Evolutionary conservation across 2,797 vertebrate species (phyloP), one percentile per base, ranked within the genome.

Genomic region (Octomys mimax): DNA sequence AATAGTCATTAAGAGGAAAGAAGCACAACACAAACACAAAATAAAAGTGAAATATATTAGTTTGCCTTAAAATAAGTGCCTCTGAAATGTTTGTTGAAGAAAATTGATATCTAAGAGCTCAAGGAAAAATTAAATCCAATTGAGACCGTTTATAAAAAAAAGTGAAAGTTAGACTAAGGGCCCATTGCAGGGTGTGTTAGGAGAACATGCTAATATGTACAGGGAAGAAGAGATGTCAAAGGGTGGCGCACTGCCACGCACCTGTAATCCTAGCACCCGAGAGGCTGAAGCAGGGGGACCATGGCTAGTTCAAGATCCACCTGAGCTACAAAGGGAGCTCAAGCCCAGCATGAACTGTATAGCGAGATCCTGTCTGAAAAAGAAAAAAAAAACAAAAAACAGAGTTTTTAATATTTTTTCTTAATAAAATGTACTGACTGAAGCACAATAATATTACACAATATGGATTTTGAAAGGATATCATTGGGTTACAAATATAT

Each of bases 51-150:
- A 46, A 75, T 21, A 46, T 33, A 19, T 19, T 36, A 42, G 62
- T 78, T 52, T 4, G 13, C 6, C 75, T 31, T 39, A 19, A 91
- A 79, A 83, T 89, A 78, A 42, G 2, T 0, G 75, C 16, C 1
- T 46, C 36, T 68, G 59, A 75, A 92, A 90, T 78, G 6, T 82
- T 75, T 88, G 64, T n/a, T 78, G 24, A 85, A 12, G 22, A 93
- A 66, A 89, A 82, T 36, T 89, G 31, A 82, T 64, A 54, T 36
- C 18, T 3, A 83, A 87, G 5, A 46, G 11, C 36, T 33, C 19
- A 75, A 77, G 12, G 92, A 31, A 85, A 91, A 81, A 82, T 75
- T 87, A 84, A 84, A 87, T 73, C 11, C 46, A 95, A n/a, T 24
- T 89, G 26, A 64, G 5, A 24, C 0, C 57, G 0, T 54, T 9